Evolutionary conservation across 2,113 vertebrate genomes (phyloP), one percentile per base, ranked within the genome.

Genomic region (Muntiacus muntjak): DNA sequence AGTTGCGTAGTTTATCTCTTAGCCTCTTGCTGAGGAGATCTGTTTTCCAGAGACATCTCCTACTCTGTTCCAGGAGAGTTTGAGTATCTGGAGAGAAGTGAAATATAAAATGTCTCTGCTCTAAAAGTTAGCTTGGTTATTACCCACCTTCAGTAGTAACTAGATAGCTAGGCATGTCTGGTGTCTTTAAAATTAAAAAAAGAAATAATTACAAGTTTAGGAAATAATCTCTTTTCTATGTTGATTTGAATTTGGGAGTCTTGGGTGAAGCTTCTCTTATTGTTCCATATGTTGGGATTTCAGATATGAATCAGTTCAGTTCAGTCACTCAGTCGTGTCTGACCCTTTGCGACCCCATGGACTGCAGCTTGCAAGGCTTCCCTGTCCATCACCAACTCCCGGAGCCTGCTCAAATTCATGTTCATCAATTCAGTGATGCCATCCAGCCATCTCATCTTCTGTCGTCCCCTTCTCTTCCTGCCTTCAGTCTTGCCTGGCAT

Each of bases 61-160:
- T 8, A 6, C 25, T 23, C 36, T 40, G 76, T 43, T 17, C 43
- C 50, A 94, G 45, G 30, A 92, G 54, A 95, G 25, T 92, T 79
- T 94, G 93, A 92, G 58, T 95, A 45, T 71, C 81, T 83, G 28
- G 45, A 87, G 76, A 92, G 89, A 94, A 96, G 33, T 82, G 47
- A 81, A 81, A 33, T 90, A 71, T 40, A 67, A 92, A 85, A 55
- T 91, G n/a, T 90, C 19, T 76, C 7, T 88, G 30, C 33, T 86
- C 17, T 78, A 60, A 84, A 94, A 87, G 87, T 96, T 82, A 58
- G 54, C n/a, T 81, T 74, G 54, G 67, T 52, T 30, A 58, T 57
- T 94, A 94, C 36, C 21, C 21, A 71, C 52, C 40, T 71, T 60
- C 36, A 81, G 36, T 55, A 91, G 92, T 87, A 90, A 28, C 93